Evolutionary conservation across 2,797 vertebrate genomes (phyloP).

Genomic region (Pogonophryne albipinna): DNA sequence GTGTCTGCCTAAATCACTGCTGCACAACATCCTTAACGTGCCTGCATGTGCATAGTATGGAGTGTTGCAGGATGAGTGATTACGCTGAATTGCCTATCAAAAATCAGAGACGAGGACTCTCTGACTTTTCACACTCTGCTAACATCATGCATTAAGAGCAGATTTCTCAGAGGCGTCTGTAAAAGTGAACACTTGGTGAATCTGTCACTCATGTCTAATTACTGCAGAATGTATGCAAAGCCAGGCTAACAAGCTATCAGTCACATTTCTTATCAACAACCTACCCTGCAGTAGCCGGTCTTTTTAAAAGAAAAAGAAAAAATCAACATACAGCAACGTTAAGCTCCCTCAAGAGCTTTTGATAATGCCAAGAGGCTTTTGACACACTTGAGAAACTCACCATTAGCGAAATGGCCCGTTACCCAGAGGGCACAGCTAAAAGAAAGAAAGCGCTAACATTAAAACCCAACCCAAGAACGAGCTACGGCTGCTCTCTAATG

Average conservation of each 20-base stretch:
- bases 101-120: conserved; percentile 10
- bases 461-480: conserved; percentile 35
- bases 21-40: conserved; percentile 14
- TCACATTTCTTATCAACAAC: conserved; percentile 56
- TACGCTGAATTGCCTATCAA: conserved; percentile 20
- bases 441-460: conserved; percentile 40
- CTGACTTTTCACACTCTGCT: conserved; percentile 6
- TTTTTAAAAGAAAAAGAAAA: conserved; percentile 4
- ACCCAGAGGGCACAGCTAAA: conserved; percentile 56
- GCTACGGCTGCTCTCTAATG: conserved; percentile 40
- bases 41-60: conserved; percentile 15
- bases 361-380: conserved; percentile 56
- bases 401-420: conserved; percentile 61
- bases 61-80: conserved; percentile 26
- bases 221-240: conserved; percentile 55
- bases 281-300: conserved; percentile 22
- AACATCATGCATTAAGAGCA: conserved; percentile 23
- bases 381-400: conserved; percentile 53
- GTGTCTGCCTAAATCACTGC: conserved; percentile 30
- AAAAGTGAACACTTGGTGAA: conserved; percentile 42
- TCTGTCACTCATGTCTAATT: conserved; percentile 63
- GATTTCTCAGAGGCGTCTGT: conserved; percentile 18
- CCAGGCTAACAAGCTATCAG: conserved; percentile 67
- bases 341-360: conserved; percentile 45
- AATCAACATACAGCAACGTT: conserved; percentile 34